These are phyloP conservation scores for Papilio protenor DNA, from an alignment of 2,888 invertebrate genomes.

Conservation along the genomic window DNA sequence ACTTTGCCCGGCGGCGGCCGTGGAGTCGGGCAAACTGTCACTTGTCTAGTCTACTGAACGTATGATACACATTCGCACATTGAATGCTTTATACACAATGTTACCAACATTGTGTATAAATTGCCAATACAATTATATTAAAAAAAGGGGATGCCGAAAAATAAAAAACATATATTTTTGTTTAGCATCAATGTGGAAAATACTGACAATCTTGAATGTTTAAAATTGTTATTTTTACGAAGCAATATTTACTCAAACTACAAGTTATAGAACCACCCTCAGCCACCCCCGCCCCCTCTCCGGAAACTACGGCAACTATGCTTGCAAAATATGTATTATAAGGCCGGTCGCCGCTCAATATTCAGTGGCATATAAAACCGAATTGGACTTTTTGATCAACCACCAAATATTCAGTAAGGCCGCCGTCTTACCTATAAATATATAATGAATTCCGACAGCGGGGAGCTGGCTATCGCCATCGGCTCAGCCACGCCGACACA, in stretches of 20 bases:
- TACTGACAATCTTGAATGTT: not conserved
- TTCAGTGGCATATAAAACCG: slow-evolving; percentile 74
- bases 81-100: no score
- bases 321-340: slow-evolving; percentile 65
- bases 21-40: not conserved
- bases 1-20: not conserved
- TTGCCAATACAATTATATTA: no score
- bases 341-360: slow-evolving; percentile 65
- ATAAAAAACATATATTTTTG: not conserved
- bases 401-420: slow-evolving; percentile 57
- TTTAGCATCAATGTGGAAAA: not conserved
- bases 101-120: no score
- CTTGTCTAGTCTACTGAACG: not conserved
- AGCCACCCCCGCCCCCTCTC: not conserved
- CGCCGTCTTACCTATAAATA: slow-evolving; percentile 55
- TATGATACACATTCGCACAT: not conserved
- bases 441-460: slow-evolving; percentile 52
- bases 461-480: slow-evolving; percentile 44
- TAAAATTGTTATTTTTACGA: not conserved
- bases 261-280: not conserved
- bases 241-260: not conserved
- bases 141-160: no score
- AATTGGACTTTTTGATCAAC: slow-evolving; percentile 69
- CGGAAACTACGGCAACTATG: slow-evolving; percentile 52
- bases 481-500: not conserved